Evolutionary conservation across 1,140 invertebrate species (phyloP).

Genomic region (Zelostemma sp.): DNA sequence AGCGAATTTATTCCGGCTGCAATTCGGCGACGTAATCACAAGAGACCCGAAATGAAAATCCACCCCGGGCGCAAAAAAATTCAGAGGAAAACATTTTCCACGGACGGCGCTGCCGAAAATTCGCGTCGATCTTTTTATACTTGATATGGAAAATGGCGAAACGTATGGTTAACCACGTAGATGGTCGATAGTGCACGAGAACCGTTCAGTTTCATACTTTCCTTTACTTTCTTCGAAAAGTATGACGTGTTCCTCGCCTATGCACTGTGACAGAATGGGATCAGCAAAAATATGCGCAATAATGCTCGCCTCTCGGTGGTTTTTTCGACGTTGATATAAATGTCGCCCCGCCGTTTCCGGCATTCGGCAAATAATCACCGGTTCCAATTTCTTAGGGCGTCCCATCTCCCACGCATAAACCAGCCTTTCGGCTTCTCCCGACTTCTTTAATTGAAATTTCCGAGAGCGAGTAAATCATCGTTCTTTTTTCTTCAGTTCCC

Average conservation of each 20-base stretch:
- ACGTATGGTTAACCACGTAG: slow-evolving; percentile 43
- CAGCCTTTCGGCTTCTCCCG: too few species aligned
- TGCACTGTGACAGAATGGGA: slow-evolving; percentile 61
- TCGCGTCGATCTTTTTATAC: not conserved
- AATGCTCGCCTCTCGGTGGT: slow-evolving; percentile 37
- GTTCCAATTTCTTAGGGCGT: too few species aligned
- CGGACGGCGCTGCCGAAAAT: too few species aligned
- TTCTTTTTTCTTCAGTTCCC: too few species aligned
- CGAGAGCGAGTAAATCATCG: too few species aligned
- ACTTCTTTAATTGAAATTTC: too few species aligned
- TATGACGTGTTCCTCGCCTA: slow-evolving; percentile 66
- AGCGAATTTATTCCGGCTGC: slow-evolving; percentile 10
- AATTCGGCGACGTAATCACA: slow-evolving; percentile 20
- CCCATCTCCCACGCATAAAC: too few species aligned
- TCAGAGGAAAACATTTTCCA: too few species aligned
- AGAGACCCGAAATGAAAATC: slow-evolving; percentile 3
- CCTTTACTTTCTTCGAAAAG: slow-evolving; percentile 65
- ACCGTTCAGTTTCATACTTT: slow-evolving; percentile 50
- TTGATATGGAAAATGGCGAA: slow-evolving; percentile 27
- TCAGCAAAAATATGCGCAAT: slow-evolving; percentile 50
- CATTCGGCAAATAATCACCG: too few species aligned
- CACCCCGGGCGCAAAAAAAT: not conserved
- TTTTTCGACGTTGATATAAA: slow-evolving; percentile 24
- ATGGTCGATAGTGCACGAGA: slow-evolving; percentile 51
- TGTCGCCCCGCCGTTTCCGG: too few species aligned